A percentile compares a stretch with the other conserved stretches of the same genome.
Conservation (phyloP, 2,113 vertebrate species). For the Macaca mulatta region DNA sequence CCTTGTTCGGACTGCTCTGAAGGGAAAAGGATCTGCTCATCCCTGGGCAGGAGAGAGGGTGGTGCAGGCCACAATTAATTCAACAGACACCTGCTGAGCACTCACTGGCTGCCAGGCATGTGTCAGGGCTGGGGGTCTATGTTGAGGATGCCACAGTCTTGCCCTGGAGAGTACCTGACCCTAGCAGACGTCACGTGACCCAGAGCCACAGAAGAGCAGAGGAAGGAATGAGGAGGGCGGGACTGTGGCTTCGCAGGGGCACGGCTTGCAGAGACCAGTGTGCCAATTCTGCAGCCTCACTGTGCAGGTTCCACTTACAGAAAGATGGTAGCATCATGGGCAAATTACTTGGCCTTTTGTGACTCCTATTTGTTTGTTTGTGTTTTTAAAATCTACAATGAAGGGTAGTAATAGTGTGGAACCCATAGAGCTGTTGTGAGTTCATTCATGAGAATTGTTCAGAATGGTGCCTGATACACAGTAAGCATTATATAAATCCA, state of each 20-base stretch:
- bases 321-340: not conserved
- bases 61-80: not conserved
- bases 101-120: not conserved
- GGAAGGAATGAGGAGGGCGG: not conserved
- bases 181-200: rapidly evolving
- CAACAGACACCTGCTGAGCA: rapidly evolving
- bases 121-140: not conserved
- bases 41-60: not conserved
- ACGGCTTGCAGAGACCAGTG: not conserved
- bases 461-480: not conserved
- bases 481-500: not conserved
- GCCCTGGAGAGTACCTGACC: not conserved
- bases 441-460: not conserved
- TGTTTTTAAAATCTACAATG: not conserved
- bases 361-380: not conserved
- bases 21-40: not conserved
- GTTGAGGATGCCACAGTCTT: not conserved
- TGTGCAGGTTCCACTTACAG: not conserved
- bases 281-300: not conserved
- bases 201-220: not conserved
- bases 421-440: rapidly evolving
- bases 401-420: not conserved
- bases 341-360: not conserved
- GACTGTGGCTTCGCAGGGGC: not conserved
- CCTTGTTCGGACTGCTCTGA: not conserved